These are phyloP conservation scores for silkworm (Bombyx mori) DNA, from an alignment of 1,140 invertebrate species.

Conservation along the genomic window ASM3026992v2 NC_085131.1:8544001-8544500, in stretches of 20 bases:
- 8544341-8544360: constrained; percentile 90
- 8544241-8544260: constrained; percentile 76
- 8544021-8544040: constrained; percentile 85
- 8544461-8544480: constrained; percentile 73
- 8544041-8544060: constrained; percentile 92
- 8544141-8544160: constrained; percentile 51
- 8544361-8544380: constrained; percentile 91
- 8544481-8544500: constrained; percentile 76
- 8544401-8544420: constrained; percentile 71
- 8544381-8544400: constrained; percentile 82
- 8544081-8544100: constrained; percentile 87
- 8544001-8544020: constrained; percentile 63
- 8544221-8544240: constrained; percentile 83
- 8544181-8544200: constrained; percentile 50
- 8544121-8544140: constrained; percentile 75
- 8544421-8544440: constrained; percentile 67
- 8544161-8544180: constrained; percentile 75
- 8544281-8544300: constrained; percentile 7
- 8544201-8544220: constrained; percentile 68
- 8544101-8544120: constrained; percentile 85
- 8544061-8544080: constrained; percentile 86
- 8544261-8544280: not conserved
- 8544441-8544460: constrained; percentile 66
- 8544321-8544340: constrained; percentile 88
- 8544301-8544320: constrained; percentile 57